Evolutionary conservation across 2,113 vertebrate species (phyloP), one percentile per base, ranked within the genome.

Genomic region (Amphiprion ocellaris): DNA sequence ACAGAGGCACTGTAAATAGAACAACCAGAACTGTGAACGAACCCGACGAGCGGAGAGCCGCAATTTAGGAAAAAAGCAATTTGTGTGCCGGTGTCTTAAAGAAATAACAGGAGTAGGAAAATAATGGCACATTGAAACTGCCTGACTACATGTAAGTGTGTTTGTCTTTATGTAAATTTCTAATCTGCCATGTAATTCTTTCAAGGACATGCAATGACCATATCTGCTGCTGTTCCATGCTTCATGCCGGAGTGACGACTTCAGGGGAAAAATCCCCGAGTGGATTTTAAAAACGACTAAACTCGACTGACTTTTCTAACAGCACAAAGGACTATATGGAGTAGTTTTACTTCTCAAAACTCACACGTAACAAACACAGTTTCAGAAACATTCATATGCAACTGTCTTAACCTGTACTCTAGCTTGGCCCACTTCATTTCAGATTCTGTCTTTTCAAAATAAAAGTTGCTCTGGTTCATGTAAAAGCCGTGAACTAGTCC

Each of bases 1-100:
- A 73, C 66, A 0, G 59, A 81, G 59, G 80, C 83, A 80, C 79
- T 91, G 90, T 90, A 88, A 78, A 88, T 77, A 77, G 28, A 69
- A 65, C 66, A 66, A 47, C 37, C 17, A 52, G 55, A 71, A 77
- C 74, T 79, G 90, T 81, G 83, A 81, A 77, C 70, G 73, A 78
- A 8, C 15, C 4, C 30, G 30, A 1, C 76, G 46, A 60, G 77
- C 17, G 30, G 3, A 10, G 9, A 37, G 33, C 6, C 6, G 33
- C 33, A 37, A 10, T 50, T 53, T 26, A 28, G 21, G 5, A 11
- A 44, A 44, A 37, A 56, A 55, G 41, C 24, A 47, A 46, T 9
- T 7, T 69, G 2, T 53, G 21, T 64, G 37, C 46, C 37, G 12
- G 10, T 10, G 58, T 60, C 11, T 44, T 4, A 44, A 66, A 56